Evolutionary conservation across 2,888 invertebrate genomes (phyloP), one percentile per base, ranked within the genome.

Genomic region (Hirtodrosophila alboralis): DNA sequence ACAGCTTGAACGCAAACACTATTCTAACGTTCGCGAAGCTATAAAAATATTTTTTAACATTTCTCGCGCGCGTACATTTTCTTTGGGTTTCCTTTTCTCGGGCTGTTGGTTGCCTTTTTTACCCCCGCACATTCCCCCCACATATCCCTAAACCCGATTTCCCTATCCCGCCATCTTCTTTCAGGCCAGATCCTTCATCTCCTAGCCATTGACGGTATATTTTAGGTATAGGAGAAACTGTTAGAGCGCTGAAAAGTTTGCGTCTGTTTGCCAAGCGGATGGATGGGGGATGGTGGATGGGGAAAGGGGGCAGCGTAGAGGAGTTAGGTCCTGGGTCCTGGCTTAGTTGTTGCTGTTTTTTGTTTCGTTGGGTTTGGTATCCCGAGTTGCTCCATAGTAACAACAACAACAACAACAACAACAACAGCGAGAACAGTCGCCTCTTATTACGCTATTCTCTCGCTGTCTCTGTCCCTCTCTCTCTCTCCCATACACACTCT

Each of bases 21-120:
- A 84, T 84, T 84, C 83, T 86, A 86, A 86, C 83, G 74, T 78
- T 75, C 85, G 86, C 59, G 75, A 31, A 80, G 86, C 86, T 81
- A 83, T 86, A 86, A 83, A 83, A 86, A 78, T 79, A 84, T 83
- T 79, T 75, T 84, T 79, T 81, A 86, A 65, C 84, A 80, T 85
- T 84, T 84, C 74, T 79, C 80, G 76, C 69, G 67, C 64, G 81
- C 64, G 62, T 67, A 71, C 70, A 67, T 80, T 80, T 84, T 84
- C 79, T 71, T 80, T 73, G 61, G 59, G 68, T 57, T 63, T 77
- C 59, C 51, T 73, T 77, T 63, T 54, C 51, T 18, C 18, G 18
- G 47, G 33, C 38, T 43, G n/a, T n/a, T 34, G 9, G 37, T 47
- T 53, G 75, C 47, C 60, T 58, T 47, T n/a, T 54, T 53, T 18